Evolutionary conservation across 2,797 vertebrate species (phyloP).

Genomic region (Enteromius argenteus): DNA sequence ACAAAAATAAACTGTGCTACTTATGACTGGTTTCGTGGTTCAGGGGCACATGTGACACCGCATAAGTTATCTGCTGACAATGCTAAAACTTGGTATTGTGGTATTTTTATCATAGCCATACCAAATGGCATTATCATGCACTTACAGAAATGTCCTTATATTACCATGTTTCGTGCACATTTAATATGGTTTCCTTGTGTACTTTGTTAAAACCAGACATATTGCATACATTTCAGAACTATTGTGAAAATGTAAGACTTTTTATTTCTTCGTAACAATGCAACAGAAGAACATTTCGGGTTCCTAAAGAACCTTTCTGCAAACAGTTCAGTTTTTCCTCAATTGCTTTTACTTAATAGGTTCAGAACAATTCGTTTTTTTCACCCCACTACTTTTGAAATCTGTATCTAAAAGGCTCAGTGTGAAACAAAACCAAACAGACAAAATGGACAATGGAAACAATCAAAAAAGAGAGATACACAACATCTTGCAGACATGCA

Average conservation of each 20-base stretch:
- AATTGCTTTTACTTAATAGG: background rate
- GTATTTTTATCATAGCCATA: background rate
- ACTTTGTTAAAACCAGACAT: too few species aligned
- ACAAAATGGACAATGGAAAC: background rate
- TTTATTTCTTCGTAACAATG: background rate
- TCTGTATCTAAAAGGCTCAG: background rate
- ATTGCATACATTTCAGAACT: background rate
- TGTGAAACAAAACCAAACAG: background rate
- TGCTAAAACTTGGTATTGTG: background rate
- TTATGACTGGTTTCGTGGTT: background rate
- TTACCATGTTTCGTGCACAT: background rate
- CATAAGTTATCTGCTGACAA: slow-evolving; percentile 5
- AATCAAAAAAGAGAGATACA: background rate
- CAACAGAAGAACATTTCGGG: background rate
- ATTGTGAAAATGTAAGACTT: background rate
- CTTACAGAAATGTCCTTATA: background rate
- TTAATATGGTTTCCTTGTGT: background rate
- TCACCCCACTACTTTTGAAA: background rate
- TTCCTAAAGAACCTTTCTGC: background rate
- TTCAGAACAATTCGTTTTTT: background rate
- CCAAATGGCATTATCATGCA: background rate
- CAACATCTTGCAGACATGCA: background rate
- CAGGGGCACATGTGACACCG: background rate
- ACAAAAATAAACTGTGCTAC: background rate
- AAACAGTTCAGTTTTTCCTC: background rate